Evolutionary conservation across 2,113 vertebrate genomes (phyloP), one percentile per base, ranked within the genome.

Genomic region (Poecile atricapillus): DNA sequence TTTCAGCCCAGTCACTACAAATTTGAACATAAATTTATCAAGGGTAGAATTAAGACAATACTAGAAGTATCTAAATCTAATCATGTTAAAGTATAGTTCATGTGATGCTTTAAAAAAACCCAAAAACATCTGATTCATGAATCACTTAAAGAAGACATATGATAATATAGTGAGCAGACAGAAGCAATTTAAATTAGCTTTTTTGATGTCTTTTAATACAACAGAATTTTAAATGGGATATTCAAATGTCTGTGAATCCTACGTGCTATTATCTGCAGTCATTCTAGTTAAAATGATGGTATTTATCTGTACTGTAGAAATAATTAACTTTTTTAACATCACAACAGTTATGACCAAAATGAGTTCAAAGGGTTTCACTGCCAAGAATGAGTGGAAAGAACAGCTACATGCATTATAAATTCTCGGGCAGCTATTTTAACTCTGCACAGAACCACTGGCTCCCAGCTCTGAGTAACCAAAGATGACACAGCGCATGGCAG

Each of bases 81-180:
- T 35, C 1, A 4, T 35, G 11, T 52, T 41, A 56, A 67, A 67
- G 7, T 59, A 50, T 10, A 71, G 1, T 6, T 27, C 60, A 30
- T 31, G 9, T 22, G 12, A 56, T 58, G 30, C 2, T 55, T 71
- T 2, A 10, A 37, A 83, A 88, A 80, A 47, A 2, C 2, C 1
- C 7, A 47, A 53, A 35, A 17, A 47, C 7, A 4, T 0, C 2
- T 18, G 15, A 78, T 8, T 60, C 10, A 65, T 27, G 0, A 73
- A 58, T 62, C 37, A 46, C 6, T 73, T 92, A 20, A 69, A 25
- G 35, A 93, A 79, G 31, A 41, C 3, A 13, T 47, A 60, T 13
- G 25, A 33, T 71, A 83, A 49, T 31, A 18, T 8, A 69, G 3
- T 67, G 44, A 77, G 21, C 13, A 43, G 33, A 56, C 41, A 73